A percentile compares a stretch with the other conserved stretches of the same genome.
Evolutionary conservation across 2,888 invertebrate species (phyloP).

Genomic region (Halictus ligatus): DNA sequence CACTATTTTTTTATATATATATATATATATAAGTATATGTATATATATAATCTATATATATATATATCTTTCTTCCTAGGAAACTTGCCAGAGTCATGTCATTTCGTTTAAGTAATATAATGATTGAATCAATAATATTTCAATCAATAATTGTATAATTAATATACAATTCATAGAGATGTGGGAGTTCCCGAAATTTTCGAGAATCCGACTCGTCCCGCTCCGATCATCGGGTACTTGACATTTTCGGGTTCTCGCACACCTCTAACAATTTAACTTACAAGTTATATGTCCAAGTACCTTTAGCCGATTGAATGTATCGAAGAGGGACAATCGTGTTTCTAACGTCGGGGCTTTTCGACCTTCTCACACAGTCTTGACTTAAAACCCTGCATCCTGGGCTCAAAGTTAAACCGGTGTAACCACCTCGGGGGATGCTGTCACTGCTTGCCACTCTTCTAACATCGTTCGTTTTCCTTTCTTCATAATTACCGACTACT

Average conservation of each 20-base stretch:
- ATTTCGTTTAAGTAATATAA: conserved; percentile 36
- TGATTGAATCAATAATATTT: conserved; percentile 45
- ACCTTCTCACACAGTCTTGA: conserved; percentile 72
- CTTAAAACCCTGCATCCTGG: conserved; percentile 73
- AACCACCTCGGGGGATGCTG: conserved; percentile 71
- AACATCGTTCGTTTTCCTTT: conserved; percentile 69
- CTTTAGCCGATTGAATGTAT: conserved; percentile 80
- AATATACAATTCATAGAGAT: conserved; percentile 20
- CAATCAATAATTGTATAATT: conserved; percentile 18
- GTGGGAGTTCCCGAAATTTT: not conserved
- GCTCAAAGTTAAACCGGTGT: conserved; percentile 61
- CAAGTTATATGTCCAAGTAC: conserved; percentile 81
- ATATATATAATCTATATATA: conserved; percentile 28
- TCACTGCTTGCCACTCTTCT: conserved; percentile 78
- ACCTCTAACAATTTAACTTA: conserved; percentile 57
- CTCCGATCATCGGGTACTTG: not conserved
- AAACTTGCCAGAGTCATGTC: conserved; percentile 33
- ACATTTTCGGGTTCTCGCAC: not conserved
- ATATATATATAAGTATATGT: not conserved
- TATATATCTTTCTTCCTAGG: conserved; percentile 22
- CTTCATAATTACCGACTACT: conserved; percentile 50
- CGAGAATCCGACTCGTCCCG: too few species aligned
- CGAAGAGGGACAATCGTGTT: conserved; percentile 71
- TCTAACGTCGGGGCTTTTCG: conserved; percentile 70
- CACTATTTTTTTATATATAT: conserved; percentile 29